Evolutionary conservation across 2,797 vertebrate genomes (phyloP).

Genomic region (Pseudopleuronectes americanus): DNA sequence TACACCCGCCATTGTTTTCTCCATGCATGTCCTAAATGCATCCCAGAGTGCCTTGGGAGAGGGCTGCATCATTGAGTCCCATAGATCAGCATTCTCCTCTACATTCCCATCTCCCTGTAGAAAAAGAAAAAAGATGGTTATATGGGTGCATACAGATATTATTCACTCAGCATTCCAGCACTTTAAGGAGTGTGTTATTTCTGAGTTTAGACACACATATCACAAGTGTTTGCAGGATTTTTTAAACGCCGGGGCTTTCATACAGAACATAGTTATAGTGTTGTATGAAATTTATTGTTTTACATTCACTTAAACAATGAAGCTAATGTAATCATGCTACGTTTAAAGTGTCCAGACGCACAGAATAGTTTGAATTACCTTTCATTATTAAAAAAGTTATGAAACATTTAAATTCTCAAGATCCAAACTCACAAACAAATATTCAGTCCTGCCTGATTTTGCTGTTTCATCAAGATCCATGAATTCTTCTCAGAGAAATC

Average conservation of each 20-base stretch:
- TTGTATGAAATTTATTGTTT: not conserved
- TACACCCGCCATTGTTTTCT: conserved; percentile 80
- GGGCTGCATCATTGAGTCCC: conserved; percentile 70
- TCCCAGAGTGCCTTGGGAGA: conserved; percentile 78
- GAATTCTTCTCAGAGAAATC: no score
- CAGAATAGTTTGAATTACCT: not conserved
- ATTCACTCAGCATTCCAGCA: conserved; percentile 44
- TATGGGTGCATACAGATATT: conserved; percentile 39
- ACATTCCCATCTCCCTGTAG: conserved; percentile 52
- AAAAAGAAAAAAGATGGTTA: conserved; percentile 21
- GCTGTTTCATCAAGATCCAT: no score
- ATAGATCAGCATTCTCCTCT: conserved; percentile 72
- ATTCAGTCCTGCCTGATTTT: no score
- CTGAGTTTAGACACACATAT: conserved; percentile 32
- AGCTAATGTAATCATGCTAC: not conserved
- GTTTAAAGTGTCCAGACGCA: not conserved
- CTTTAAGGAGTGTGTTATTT: conserved; percentile 40
- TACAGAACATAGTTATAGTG: not conserved
- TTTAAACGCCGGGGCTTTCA: not conserved
- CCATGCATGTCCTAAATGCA: conserved; percentile 78
- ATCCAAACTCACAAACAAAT: no score
- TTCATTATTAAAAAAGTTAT: no score
- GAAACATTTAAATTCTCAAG: no score
- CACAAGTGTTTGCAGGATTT: not conserved
- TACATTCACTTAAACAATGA: not conserved